Conservation (phyloP, 1,140 invertebrate species). For the Listronotus oregonensis region DNA sequence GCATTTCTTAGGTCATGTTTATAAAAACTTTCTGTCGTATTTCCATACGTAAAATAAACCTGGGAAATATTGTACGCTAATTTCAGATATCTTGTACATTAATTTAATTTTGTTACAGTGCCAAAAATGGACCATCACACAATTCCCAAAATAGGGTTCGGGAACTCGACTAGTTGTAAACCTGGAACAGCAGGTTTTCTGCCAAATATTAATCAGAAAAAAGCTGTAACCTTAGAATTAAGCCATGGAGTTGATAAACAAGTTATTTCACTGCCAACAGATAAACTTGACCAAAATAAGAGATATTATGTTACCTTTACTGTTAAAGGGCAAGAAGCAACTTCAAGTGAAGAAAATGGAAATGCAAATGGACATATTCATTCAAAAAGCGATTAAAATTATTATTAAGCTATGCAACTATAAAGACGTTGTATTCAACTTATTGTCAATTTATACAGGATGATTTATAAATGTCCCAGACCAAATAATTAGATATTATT, state of each 20-base stretch:
- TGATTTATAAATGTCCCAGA: too few species aligned
- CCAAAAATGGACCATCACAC: conserved; percentile 74
- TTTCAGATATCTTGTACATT: too few species aligned
- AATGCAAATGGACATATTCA: conserved; percentile 46
- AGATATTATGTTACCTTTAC: conserved; percentile 89
- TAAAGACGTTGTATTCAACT: too few species aligned
- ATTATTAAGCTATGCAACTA: too few species aligned
- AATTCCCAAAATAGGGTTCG: conserved; percentile 69
- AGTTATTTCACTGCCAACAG: conserved; percentile 81
- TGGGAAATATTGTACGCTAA: too few species aligned
- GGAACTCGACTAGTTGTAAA: conserved; percentile 54
- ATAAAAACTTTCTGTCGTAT: too few species aligned
- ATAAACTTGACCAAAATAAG: conserved; percentile 83
- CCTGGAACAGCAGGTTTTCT: conserved; percentile 58
- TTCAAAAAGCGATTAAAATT: conserved; percentile 50
- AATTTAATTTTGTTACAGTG: conserved; percentile 58
- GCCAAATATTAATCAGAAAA: conserved; percentile 64
- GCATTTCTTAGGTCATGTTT: too few species aligned
- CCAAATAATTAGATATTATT: too few species aligned
- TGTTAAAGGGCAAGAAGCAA: conserved; percentile 66
- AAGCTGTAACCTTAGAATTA: conserved; percentile 73
- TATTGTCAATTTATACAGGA: too few species aligned
- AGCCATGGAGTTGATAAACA: conserved; percentile 81
- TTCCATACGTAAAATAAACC: too few species aligned
- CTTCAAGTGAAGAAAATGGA: conserved; percentile 34